Conservation (phyloP, 1,140 invertebrate genomes). For the Sinella curviseta region DNA sequence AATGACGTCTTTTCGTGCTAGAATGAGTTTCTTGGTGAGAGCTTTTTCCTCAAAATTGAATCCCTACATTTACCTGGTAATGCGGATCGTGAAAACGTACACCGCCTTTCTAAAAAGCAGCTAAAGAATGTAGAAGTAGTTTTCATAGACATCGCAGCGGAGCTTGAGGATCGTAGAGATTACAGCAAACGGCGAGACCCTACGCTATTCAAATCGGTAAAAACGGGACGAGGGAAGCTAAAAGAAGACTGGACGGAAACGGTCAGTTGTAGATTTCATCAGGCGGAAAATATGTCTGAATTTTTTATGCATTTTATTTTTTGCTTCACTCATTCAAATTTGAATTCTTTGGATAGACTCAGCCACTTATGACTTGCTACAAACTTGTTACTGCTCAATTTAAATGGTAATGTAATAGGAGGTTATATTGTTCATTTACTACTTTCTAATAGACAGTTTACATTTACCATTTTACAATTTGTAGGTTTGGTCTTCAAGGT, state of each 20-base stretch:
- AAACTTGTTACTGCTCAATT: conserved; percentile 60
- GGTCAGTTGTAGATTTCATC: conserved; percentile 6
- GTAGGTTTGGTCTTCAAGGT: conserved; percentile 67
- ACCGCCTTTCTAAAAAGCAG: conserved; percentile 58
- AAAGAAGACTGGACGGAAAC: conserved; percentile 55
- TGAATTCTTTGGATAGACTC: conserved; percentile 33
- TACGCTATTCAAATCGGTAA: conserved; percentile 61
- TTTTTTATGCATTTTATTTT: conserved; percentile 17
- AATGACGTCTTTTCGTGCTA: not conserved
- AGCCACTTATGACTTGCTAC: conserved; percentile 66
- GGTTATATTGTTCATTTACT: no score
- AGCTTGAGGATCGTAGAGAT: conserved; percentile 55
- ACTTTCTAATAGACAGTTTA: not conserved
- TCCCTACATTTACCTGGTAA: not conserved
- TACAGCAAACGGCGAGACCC: conserved; percentile 64
- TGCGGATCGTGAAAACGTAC: conserved; percentile 52
- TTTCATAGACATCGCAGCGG: conserved; percentile 62
- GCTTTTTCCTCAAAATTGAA: not conserved
- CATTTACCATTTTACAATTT: conserved; percentile 52
- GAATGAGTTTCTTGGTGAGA: not conserved
- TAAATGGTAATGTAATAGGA: no score
- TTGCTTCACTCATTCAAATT: no score
- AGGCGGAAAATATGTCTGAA: not conserved
- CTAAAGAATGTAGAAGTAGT: conserved; percentile 59
- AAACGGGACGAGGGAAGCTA: conserved; percentile 65